Evolutionary conservation across 2,888 invertebrate genomes (phyloP).

Genomic region (Macroteleia sp.): DNA sequence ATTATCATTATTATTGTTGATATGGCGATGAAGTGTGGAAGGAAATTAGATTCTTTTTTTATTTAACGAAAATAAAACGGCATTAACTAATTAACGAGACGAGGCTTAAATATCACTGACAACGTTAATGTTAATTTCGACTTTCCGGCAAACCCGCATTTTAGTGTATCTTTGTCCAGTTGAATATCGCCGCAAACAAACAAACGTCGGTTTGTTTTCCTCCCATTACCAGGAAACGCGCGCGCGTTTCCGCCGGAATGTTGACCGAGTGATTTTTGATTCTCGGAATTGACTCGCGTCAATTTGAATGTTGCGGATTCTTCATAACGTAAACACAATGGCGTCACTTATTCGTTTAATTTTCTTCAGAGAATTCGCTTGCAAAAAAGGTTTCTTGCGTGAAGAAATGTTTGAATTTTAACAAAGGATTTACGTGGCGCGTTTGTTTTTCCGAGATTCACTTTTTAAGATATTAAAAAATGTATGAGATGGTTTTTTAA

Average conservation of each 20-base stretch:
- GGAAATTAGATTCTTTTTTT: not conserved
- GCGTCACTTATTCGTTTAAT: conserved; percentile 22
- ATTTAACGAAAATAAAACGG: not conserved
- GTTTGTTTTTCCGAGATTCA: not conserved
- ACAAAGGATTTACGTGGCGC: conserved; percentile 23
- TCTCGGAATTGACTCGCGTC: conserved; percentile 30
- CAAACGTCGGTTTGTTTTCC: conserved; percentile 38
- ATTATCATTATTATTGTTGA: conserved; percentile 12
- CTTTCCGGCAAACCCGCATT: conserved; percentile 36
- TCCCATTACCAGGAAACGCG: conserved; percentile 30
- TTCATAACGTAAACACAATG: conserved; percentile 31
- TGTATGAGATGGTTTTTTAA: too few relatives aligned
- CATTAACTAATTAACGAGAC: not conserved
- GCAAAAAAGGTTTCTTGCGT: conserved; percentile 12
- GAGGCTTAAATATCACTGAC: conserved; percentile 3
- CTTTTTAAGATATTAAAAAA: not conserved
- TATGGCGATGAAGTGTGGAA: not conserved
- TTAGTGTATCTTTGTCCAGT: conserved; percentile 28
- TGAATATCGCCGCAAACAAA: conserved; percentile 20
- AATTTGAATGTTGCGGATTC: conserved; percentile 44
- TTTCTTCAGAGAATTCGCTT: conserved; percentile 18
- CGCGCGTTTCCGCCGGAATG: conserved; percentile 44
- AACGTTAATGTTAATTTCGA: conserved; percentile 33
- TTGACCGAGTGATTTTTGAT: conserved; percentile 49
- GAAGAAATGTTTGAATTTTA: conserved; percentile 3